Base-by-base conservation (phyloP, 2,797 vertebrate species). In the Allobates femoralis region DNA sequence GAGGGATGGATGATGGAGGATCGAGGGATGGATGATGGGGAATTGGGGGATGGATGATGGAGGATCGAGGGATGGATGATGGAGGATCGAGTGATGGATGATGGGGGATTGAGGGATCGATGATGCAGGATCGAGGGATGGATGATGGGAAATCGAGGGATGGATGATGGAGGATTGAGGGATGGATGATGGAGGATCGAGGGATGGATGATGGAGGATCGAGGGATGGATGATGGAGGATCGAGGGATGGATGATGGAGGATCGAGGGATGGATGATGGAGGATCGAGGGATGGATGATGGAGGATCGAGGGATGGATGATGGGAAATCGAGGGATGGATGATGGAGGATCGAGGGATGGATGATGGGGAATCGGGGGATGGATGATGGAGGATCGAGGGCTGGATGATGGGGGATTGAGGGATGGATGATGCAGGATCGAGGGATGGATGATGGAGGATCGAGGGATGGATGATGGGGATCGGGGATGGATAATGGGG, bases 281-380 rank as follows among this genome's bases (percentile, higher is more conserved):
- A 5, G 41, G n/a, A n/a, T n/a, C n/a, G 85, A 86, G 60, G 60
- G 60, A 83, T 78, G 82, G 50, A 78, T 58, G 85, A 60, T 23
- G 34, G 46, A 5, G 41, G n/a, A n/a, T n/a, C n/a, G n/a, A n/a
- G n/a, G n/a, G n/a, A n/a, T n/a, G n/a, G n/a, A n/a, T n/a, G n/a
- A n/a, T n/a, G n/a, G n/a, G n/a, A n/a, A n/a, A n/a, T n/a, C n/a
- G 85, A 86, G 60, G 60, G 60, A 83, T 78, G 82, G 50, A 78
- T 58, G 85, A 60, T 23, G 34, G 46, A 5, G 41, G n/a, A n/a
- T n/a, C n/a, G 85, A 86, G 60, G 60, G 60, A 83, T 78, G 82
- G 50, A 78, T 58, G 85, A 60, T 23, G 34, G 46, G 6, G 41
- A n/a, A n/a, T n/a, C n/a, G 85, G 83, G 60, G 60, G 60, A 83